Base-by-base conservation (phyloP, 2,113 vertebrate species). In the Sinocyclocheilus rhinocerous region DNA sequence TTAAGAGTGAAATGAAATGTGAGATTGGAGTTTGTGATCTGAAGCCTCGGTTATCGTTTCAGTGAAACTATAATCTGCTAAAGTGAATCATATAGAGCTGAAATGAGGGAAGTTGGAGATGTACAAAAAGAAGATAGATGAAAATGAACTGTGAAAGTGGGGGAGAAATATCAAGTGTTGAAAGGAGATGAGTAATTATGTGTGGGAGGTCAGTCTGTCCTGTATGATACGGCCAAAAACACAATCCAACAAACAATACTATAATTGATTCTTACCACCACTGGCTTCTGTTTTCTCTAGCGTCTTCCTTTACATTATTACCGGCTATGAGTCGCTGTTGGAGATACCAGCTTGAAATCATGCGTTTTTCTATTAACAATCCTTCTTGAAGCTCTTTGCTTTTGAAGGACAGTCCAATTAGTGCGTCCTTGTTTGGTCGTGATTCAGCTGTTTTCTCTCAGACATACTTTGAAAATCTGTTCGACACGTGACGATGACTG, bases 111-210 rank as follows among this genome's bases (percentile, higher is more conserved):
- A 91, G 90, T 88, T 93, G 91, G 89, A 76, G 61, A 84, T 63
- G 67, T 13, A 67, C 83, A 89, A 83, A 84, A 90, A 12, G 24
- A 89, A 89, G 89, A 90, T 90, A 89, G 89, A 91, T 90, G 88
- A 90, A 76, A 79, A 92, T 93, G 91, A 59, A 92, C 87, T 89
- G 89, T 83, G 85, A 77, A 84, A 83, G 85, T 89, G 91, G 81
- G 86, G 83, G 83, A 88, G 88, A 91, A 89, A 92, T 86, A 81
- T 88, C 24, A 93, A 91, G 88, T 92, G 90, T 86, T 92, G 91
- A 93, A 93, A 92, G 90, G 88, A 88, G 85, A 95, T 94, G 93
- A 95, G 92, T 94, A 95, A 95, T 93, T 90, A 83, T 94, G 93
- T 84, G 95, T 95, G 91, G 94, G 94, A 94, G 92, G 90, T 93